Percentiles rank a stretch among this genome's conserved stretches.
phyloP scores from a whole-genome alignment of 2,797 vertebrate genomes.

The Pristis pectinata region DNA sequence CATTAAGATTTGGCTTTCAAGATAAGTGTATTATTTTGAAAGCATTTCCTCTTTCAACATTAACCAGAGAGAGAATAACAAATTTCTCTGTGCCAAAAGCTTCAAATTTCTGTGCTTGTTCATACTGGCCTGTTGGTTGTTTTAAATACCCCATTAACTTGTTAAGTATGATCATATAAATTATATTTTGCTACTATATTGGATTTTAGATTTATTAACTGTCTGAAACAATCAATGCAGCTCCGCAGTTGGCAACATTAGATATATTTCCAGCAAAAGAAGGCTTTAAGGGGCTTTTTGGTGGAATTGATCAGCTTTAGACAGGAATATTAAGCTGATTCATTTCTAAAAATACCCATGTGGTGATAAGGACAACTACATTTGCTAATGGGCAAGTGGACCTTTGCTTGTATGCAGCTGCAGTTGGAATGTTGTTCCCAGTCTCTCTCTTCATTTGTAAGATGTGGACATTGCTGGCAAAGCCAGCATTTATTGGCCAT shows the following conservation, averaged over 20 bases:
- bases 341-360: background rate
- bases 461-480: no score
- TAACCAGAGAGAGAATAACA: background rate
- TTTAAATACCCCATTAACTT: background rate
- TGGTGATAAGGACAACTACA: background rate
- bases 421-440: no score
- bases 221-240: background rate
- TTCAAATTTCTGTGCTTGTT: background rate
- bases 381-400: no score
- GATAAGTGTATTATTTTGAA: slow-evolving; percentile 24
- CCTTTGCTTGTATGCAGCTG: no score
- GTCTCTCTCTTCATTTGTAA: no score
- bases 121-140: background rate
- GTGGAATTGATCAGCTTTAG: no score
- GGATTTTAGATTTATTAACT: slow-evolving; percentile 7
- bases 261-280: background rate
- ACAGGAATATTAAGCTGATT: background rate
- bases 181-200: slow-evolving; percentile 20
- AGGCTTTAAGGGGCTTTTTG: background rate
- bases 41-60: slow-evolving; percentile 28
- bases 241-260: background rate
- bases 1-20: background rate
- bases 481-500: no score
- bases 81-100: background rate
- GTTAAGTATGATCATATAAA: background rate